These are phyloP conservation scores for Melikaiella ostensackeni DNA, from an alignment of 2,888 invertebrate species.

Conservation along the genomic window DNA sequence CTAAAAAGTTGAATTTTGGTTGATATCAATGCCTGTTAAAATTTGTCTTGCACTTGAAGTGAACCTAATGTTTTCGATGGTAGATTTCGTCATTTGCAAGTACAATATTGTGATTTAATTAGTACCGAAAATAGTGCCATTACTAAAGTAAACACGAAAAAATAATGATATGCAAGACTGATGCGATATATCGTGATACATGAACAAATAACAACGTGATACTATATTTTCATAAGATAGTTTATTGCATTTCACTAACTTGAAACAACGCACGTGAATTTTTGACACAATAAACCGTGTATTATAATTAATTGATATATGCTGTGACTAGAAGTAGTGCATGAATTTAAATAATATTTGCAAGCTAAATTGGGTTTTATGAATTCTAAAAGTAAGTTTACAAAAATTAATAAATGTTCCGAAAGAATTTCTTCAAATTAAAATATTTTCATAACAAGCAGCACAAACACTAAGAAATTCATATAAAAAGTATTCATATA, in stretches of 20 bases:
- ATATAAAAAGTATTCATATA: background rate
- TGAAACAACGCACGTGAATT: background rate
- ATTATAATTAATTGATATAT: background rate
- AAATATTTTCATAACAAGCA: background rate
- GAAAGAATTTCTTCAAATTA: background rate
- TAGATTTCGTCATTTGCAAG: slow-evolving; percentile 11
- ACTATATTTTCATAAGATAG: slow-evolving; percentile 69
- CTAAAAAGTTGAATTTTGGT: background rate
- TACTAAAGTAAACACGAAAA: background rate
- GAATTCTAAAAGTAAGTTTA: background rate
- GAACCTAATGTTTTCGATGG: background rate
- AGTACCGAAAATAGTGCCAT: slow-evolving; percentile 30
- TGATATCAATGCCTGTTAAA: background rate
- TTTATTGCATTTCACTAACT: slow-evolving; percentile 48
- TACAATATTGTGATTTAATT: background rate
- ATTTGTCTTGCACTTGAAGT: background rate
- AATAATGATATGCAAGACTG: slow-evolving; percentile 64
- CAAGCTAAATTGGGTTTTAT: background rate
- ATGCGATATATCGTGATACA: slow-evolving; percentile 63
- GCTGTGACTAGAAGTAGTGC: background rate
- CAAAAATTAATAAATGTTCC: background rate
- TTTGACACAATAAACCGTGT: background rate
- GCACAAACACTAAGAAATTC: background rate
- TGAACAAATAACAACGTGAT: slow-evolving; percentile 63
- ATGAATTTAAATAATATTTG: background rate